Percentiles rank a stretch among this genome's conserved stretches.
These are phyloP conservation scores for Squalus acanthias DNA, from an alignment of 2,797 vertebrate genomes.

Conservation along the genomic window DNA sequence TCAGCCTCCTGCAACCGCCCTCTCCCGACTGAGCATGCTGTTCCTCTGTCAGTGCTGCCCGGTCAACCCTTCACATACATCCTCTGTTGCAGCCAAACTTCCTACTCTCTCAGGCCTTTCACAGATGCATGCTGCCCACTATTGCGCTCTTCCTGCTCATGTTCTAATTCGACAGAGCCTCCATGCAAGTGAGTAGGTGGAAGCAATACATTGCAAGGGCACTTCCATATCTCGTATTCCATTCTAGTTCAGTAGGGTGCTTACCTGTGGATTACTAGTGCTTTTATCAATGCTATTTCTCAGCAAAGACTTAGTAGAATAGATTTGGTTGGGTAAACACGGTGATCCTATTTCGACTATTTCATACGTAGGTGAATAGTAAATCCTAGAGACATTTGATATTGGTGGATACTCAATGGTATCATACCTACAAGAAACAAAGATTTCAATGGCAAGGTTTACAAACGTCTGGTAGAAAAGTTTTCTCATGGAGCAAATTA, in stretches of 20 bases:
- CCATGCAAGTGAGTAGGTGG: not conserved
- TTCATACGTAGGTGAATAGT: not conserved
- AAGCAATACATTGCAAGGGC: not conserved
- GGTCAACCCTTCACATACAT: not conserved
- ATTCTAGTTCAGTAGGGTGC: not conserved
- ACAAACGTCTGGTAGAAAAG: not conserved
- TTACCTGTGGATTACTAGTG: constrained; percentile 17
- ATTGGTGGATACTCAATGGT: constrained; percentile 2
- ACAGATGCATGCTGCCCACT: not conserved
- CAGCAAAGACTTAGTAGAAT: not conserved
- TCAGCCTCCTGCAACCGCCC: not conserved
- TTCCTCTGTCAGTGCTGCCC: not conserved
- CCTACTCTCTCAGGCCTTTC: not conserved
- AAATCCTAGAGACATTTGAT: not conserved
- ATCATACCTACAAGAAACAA: constrained; percentile 19
- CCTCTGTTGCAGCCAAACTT: not conserved
- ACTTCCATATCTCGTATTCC: constrained; percentile 35
- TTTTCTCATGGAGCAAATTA: not conserved
- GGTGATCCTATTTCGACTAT: not conserved
- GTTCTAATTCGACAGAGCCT: not conserved
- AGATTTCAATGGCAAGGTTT: not conserved
- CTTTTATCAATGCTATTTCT: not conserved
- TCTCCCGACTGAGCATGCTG: not conserved
- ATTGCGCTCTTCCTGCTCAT: not conserved
- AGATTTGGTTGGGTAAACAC: not conserved